Evolutionary conservation across 2,888 invertebrate genomes (phyloP).

Genomic region (Parascotia fuliginaria): DNA sequence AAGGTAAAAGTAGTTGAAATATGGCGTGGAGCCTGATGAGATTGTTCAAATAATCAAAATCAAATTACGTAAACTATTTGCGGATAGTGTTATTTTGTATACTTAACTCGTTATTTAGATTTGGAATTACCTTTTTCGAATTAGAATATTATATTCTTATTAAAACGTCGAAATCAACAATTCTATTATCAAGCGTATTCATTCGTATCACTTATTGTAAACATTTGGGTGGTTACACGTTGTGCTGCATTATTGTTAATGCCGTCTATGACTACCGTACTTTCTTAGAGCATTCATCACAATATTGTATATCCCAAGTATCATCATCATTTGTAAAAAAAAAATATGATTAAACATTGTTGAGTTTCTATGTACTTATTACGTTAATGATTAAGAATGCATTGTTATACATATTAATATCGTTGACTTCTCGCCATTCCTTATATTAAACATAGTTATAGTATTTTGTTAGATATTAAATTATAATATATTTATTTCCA

Average conservation of each 20-base stretch:
- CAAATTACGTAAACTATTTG: constrained; percentile 1
- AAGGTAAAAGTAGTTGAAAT: constrained; percentile 7
- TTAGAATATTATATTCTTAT: constrained; percentile 2
- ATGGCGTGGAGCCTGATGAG: background rate
- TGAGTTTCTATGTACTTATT: constrained; percentile 13
- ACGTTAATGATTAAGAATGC: constrained; percentile 10
- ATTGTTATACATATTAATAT: constrained; percentile 28
- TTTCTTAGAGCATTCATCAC: too few relatives aligned
- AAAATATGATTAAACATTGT: constrained; percentile 24
- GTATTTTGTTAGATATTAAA: constrained; percentile 43
- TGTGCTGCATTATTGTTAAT: too few relatives aligned
- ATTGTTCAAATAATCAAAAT: constrained; percentile 6
- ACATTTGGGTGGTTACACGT: background rate
- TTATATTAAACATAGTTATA: constrained; percentile 55
- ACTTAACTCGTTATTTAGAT: background rate
- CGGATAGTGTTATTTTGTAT: constrained; percentile 6
- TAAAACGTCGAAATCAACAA: constrained; percentile 37
- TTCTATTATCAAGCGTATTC: constrained; percentile 7
- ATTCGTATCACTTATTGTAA: background rate
- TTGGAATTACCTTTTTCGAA: background rate
- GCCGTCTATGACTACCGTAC: too few relatives aligned
- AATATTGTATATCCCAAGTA: too few relatives aligned
- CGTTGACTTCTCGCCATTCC: constrained; percentile 62
- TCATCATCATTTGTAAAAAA: background rate
- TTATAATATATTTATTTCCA: constrained; percentile 24